These are phyloP conservation scores for Oryctes rhinoceros DNA, from an alignment of 1,140 invertebrate species.

Conservation along the genomic window DNA sequence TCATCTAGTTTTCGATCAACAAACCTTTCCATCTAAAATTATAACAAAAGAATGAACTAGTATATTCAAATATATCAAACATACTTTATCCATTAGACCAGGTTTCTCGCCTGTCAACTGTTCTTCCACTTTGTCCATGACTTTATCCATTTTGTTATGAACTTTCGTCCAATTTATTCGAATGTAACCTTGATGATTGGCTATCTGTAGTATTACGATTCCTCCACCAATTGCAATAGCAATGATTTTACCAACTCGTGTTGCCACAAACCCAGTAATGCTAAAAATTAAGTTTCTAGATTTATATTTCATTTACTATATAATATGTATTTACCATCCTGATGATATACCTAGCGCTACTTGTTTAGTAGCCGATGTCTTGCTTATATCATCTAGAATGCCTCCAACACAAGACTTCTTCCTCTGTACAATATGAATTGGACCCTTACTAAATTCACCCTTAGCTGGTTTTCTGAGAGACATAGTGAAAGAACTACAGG, in stretches of 20 bases:
- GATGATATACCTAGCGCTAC: constrained; percentile 83
- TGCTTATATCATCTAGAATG: constrained; percentile 79
- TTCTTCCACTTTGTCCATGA: constrained; percentile 82
- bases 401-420: constrained; percentile 68
- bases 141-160: constrained; percentile 81
- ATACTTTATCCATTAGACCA: constrained; percentile 82
- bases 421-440: constrained; percentile 48
- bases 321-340: constrained; percentile 76
- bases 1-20: constrained; percentile 81
- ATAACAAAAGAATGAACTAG: neutral
- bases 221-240: constrained; percentile 88
- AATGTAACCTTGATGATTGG: constrained; percentile 91
- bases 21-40: constrained; percentile 73
- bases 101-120: constrained; percentile 75
- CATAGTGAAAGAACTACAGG: neutral
- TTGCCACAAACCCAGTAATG: constrained; percentile 87
- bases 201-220: constrained; percentile 88
- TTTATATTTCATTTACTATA: constrained; percentile 28
- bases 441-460: constrained; percentile 37
- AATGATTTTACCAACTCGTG: constrained; percentile 91
- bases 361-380: constrained; percentile 86
- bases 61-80: neutral
- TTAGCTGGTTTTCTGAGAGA: neutral
- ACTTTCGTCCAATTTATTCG: constrained; percentile 91
- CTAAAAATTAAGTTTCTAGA: constrained; percentile 63